phyloP scores from a whole-genome alignment of 37 sponge, comb jelly and placozoan genomes.

The Chondrosia reniformis region DNA sequence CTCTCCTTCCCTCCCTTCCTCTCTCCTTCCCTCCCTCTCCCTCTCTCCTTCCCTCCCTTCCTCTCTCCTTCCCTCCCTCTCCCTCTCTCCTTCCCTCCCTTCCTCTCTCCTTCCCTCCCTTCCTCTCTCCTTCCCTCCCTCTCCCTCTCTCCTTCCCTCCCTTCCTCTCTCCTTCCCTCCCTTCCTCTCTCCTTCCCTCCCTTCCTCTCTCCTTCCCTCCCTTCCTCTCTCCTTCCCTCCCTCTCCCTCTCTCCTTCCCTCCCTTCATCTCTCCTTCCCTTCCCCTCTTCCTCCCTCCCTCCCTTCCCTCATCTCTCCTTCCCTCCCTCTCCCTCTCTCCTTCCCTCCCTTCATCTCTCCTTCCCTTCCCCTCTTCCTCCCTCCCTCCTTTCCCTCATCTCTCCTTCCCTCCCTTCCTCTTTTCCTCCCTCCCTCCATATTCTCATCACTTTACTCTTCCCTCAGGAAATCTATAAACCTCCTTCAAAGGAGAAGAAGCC shows the following conservation, averaged over 20 bases:
- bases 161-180: not conserved
- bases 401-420: not conserved
- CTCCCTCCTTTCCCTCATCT: not conserved
- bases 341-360: too few species aligned
- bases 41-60: too few species aligned
- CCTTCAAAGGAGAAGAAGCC: constrained; percentile 68
- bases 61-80: not conserved
- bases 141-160: not conserved
- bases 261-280: not conserved
- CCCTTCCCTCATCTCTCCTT: not conserved
- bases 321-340: not conserved
- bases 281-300: not conserved
- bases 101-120: not conserved
- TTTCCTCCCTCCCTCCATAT: not conserved
- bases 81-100: not conserved
- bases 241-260: not conserved
- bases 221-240: not conserved
- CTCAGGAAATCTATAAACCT: too few species aligned
- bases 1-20: too few species aligned
- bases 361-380: too few species aligned
- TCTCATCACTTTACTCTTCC: too few species aligned
- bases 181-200: not conserved
- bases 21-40: too few species aligned
- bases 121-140: not conserved
- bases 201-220: not conserved